phyloP scores from a whole-genome alignment of 2,888 invertebrate species.

The Saturnia pavonia region DNA sequence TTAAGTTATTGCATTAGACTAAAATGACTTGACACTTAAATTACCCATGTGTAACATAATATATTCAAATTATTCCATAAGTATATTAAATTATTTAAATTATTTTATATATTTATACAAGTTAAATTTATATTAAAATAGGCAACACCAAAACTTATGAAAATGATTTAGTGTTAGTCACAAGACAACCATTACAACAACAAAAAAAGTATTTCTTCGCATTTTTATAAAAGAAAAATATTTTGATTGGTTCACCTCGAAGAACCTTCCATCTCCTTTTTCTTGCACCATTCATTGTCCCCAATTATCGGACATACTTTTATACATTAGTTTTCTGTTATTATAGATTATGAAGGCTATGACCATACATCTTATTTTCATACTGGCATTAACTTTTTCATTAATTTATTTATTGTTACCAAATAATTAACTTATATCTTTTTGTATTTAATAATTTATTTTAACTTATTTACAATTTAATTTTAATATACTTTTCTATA shows the following conservation, averaged over 20 bases:
- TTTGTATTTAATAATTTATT: slow-evolving; percentile 28
- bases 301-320: too few species aligned
- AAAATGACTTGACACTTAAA: neutral
- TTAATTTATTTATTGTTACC: slow-evolving; percentile 63
- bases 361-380: neutral
- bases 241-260: neutral
- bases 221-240: neutral
- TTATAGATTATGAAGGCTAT: too few species aligned
- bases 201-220: neutral
- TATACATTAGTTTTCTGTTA: too few species aligned
- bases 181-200: neutral
- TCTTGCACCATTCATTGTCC: neutral
- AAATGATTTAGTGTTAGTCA: neutral
- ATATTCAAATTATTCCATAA: neutral
- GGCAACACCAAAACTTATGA: neutral
- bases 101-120: neutral
- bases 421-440: slow-evolving; percentile 48
- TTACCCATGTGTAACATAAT: neutral
- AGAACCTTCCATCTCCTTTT: neutral
- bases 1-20: neutral
- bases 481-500: slow-evolving; percentile 23
- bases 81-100: neutral
- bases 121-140: neutral
- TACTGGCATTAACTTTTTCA: neutral
- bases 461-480: slow-evolving; percentile 34